A percentile compares a stretch with the other conserved stretches of the same genome.
phyloP scores from a whole-genome alignment of 1,140 invertebrate genomes.

The Bombus picipes region DNA sequence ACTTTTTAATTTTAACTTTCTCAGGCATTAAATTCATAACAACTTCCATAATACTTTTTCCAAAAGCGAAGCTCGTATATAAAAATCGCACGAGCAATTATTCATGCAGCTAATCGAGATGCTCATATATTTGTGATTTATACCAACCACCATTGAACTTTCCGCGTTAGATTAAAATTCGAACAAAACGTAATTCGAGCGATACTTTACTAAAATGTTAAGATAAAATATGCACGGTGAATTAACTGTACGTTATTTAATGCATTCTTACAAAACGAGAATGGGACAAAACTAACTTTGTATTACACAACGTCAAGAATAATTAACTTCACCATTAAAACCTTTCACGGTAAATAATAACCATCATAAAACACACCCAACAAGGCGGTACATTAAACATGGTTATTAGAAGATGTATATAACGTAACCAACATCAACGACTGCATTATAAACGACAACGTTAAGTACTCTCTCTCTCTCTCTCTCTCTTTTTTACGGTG shows the following conservation, averaged over 20 bases:
- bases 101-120: too few relatives aligned
- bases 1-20: too few relatives aligned
- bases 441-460: not conserved
- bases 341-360: not conserved
- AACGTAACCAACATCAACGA: not conserved
- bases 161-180: not conserved
- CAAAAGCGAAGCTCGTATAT: too few relatives aligned
- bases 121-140: not conserved
- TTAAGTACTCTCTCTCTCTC: not conserved
- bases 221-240: not conserved
- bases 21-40: too few relatives aligned
- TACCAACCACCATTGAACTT: not conserved
- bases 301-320: not conserved
- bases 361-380: not conserved
- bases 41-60: too few relatives aligned
- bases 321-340: slow-evolving; percentile 1
- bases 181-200: not conserved
- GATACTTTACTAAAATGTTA: not conserved
- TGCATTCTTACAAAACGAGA: not conserved
- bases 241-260: not conserved
- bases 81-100: too few relatives aligned
- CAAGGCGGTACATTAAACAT: not conserved
- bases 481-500: not conserved
- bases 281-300: not conserved
- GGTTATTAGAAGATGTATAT: not conserved